Evolutionary conservation across 2,113 vertebrate species (phyloP).

Genomic region (Jacana jacana): DNA sequence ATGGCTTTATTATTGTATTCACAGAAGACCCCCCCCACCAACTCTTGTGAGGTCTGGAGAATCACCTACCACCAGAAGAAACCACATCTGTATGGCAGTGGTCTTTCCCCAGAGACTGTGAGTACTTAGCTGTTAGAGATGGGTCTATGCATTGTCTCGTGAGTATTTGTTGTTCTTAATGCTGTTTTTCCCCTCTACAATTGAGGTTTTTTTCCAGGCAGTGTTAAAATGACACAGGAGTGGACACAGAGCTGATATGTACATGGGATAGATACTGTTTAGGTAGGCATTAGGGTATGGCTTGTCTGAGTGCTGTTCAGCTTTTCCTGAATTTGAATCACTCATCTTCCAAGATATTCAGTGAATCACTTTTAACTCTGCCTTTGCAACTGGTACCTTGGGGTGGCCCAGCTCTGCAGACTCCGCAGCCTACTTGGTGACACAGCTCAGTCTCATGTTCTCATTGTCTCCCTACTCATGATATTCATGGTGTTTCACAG

Average conservation of each 20-base stretch:
- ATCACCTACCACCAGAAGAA: neutral
- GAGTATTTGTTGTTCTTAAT: neutral
- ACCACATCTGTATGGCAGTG: neutral
- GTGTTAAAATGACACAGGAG: neutral
- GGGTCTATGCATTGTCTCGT: neutral
- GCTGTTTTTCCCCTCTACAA: neutral
- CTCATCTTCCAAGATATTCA: neutral
- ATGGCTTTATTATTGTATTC: neutral
- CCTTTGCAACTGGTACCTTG: neutral
- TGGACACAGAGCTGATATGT: neutral
- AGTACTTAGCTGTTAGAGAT: neutral
- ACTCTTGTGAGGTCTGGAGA: neutral
- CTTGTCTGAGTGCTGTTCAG: neutral
- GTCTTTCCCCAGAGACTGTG: neutral
- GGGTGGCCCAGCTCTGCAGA: neutral
- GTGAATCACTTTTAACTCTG: neutral
- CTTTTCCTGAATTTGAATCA: neutral
- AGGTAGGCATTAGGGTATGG: neutral
- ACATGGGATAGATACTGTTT: neutral
- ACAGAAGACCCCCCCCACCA: neutral
- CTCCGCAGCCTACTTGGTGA: neutral
- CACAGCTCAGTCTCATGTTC: neutral
- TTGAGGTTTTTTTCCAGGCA: neutral
- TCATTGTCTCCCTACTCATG: neutral
- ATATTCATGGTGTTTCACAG: neutral